A percentile compares a stretch with the other conserved stretches of the same genome.
Evolutionary conservation across 1,140 invertebrate genomes (phyloP).

Genomic region (Mizuhopecten yessoensis): DNA sequence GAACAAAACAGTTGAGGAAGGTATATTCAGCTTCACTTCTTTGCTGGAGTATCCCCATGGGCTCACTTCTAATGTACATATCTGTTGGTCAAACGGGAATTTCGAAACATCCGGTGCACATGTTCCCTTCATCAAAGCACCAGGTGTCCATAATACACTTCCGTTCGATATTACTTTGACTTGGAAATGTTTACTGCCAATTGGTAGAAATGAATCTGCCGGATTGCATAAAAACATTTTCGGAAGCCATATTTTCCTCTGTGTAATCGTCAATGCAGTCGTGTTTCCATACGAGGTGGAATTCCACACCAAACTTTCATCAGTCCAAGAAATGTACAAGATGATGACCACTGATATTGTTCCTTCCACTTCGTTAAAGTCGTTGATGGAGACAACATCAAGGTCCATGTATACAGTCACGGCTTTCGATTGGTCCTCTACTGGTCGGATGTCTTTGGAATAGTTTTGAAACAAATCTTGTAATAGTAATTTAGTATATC

Average conservation of each 20-base stretch:
- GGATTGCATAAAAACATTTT: constrained; percentile 46
- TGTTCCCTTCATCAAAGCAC: background rate
- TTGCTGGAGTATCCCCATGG: background rate
- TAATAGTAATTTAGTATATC: background rate
- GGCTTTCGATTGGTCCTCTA: background rate
- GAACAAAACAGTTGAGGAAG: background rate
- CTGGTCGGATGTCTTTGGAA: background rate
- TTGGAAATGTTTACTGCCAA: background rate
- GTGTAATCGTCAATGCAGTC: background rate
- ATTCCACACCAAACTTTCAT: constrained; percentile 47
- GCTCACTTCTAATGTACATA: constrained; percentile 13
- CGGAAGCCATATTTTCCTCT: constrained; percentile 48
- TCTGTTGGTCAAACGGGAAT: constrained; percentile 54
- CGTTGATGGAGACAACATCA: constrained; percentile 41
- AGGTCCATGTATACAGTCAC: background rate
- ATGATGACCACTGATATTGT: constrained; percentile 25
- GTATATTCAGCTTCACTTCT: constrained; percentile 12
- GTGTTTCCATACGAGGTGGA: constrained; percentile 34
- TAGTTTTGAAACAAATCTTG: constrained; percentile 32
- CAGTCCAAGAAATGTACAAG: constrained; percentile 39
- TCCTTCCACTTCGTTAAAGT: constrained; percentile 44
- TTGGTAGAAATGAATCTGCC: background rate
- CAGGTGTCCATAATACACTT: background rate
- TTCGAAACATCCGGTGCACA: constrained; percentile 45
- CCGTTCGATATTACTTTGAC: background rate